Base-by-base conservation (phyloP, 2,888 invertebrate species). In the Hydraecia micacea region DNA sequence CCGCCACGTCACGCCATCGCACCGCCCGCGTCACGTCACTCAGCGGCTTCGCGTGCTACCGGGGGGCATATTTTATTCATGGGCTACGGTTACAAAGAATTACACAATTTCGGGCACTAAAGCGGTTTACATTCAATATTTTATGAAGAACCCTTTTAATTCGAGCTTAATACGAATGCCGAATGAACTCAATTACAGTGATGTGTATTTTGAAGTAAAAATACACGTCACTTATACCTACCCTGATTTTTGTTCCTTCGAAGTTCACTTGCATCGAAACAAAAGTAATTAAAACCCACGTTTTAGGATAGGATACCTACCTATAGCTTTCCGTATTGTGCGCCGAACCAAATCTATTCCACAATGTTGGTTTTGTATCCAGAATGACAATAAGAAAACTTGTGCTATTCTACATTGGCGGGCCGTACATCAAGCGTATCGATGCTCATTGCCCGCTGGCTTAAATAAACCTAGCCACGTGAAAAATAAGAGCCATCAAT, bases 401-500 rank as follows among this genome's bases (percentile, higher is more conserved):
- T 42, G n/a, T n/a, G n/a, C 7, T 21, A 25, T 18, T 46, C 28
- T 28, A 21, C 21, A 11, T 28, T 25, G 32, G 21, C 39, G 32
- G 39, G 39, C 32, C 67, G 49, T 62, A 21, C 28, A 62, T 67
- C 42, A 46, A 78, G 42, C 36, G 28, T 15, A 36, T n/a, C 52
- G 11, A 70, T 49, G 25, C 15, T n/a, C 83, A 55, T 21, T 58
- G 39, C 49, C 1, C 39, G 55, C 58, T 58, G 28, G 36, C 66
- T 52, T 18, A 7, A 36, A 77, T 76, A 74, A 68, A 83, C 58
- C 60, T 58, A 58, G 63, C 49, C 71, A 75, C 36, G 52, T 83
- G 75, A 81, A 39, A 81, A 85, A 73, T 75, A 66, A n/a, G 5
- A 36, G 15, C 60, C 18, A 85, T 81, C 69, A 81, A 69, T 85